Base-by-base conservation (phyloP, 2,888 invertebrate species). In the Blastobasis lacticolella region DNA sequence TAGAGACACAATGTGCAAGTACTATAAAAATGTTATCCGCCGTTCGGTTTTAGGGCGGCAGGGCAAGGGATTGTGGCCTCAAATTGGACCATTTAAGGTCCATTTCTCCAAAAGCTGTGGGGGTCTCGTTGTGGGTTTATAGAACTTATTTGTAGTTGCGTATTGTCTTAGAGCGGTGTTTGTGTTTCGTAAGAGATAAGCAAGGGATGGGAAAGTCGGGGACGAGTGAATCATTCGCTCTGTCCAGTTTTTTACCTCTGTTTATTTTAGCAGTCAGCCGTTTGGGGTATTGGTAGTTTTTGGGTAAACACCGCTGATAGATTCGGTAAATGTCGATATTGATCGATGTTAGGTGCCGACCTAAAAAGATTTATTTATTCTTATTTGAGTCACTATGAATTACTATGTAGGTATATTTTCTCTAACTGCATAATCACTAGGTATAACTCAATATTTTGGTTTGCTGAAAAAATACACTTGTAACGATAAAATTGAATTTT, bases 1-100 rank as follows among this genome's bases (percentile, higher is more conserved):
- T 85, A 82, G 81, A 84, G 71, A 74, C 75, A 81, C 81, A 83
- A 83, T 81, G 74, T 81, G 74, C 69, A 64, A 77, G 78, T 80
- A 79, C 78, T 69, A 75, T 79, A 74, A 79, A 78, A 78, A 73
- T 71, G 57, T 59, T 64, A 66, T 67, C 62, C 61, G 51, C 52
- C 68, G 70, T 67, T 65, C 66, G 64, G 57, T 72, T 72, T 75
- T 71, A 62, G 58, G 38, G 42, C 23, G 4, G 0, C 3, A 0
- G 40, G 42, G 41, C 42, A 45, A n/a, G 38, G 38, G 65, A 58
- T 64, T 45, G 54, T 45, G 54, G 5, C 51, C 58, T 64, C 23
- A 23, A 23, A 23, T 2, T 23, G 23, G 23, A 23, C 23, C 23
- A 23, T 23, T 23, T 23, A 23, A 23, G 23, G 23, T 23, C 23